Conservation (phyloP, 1,140 invertebrate species). For the Drosophila kurseongensis region DNA sequence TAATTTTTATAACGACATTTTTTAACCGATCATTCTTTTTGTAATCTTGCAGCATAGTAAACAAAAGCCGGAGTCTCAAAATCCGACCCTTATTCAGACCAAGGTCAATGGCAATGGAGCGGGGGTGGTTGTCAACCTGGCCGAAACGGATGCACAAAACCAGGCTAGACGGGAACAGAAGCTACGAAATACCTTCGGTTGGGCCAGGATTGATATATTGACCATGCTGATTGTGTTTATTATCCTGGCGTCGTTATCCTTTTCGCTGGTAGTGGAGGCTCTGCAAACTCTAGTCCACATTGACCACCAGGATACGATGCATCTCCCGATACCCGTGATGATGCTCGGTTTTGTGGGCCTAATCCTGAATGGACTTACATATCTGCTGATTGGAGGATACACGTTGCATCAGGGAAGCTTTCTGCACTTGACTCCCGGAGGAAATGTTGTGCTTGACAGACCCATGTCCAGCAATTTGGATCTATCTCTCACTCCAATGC, state of each 20-base stretch:
- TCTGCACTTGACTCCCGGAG: constrained; percentile 88
- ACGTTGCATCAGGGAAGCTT: constrained; percentile 91
- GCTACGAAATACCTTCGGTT: constrained; percentile 95
- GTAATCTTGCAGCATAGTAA: constrained; percentile 59
- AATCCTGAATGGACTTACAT: constrained; percentile 89
- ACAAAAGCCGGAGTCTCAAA: constrained; percentile 22
- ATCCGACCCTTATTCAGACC: not conserved
- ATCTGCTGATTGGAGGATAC: constrained; percentile 91
- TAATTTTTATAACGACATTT: too few species aligned
- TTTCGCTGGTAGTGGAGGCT: constrained; percentile 92
- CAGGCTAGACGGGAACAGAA: constrained; percentile 84
- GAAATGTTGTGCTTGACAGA: constrained; percentile 88
- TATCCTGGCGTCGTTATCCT: constrained; percentile 92
- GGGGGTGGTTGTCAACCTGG: constrained; percentile 46
- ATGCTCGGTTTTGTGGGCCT: constrained; percentile 88
- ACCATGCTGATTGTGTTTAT: constrained; percentile 93
- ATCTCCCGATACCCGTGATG: constrained; percentile 85
- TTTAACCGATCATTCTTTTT: not conserved
- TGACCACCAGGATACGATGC: constrained; percentile 90
- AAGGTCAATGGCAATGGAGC: constrained; percentile 1
- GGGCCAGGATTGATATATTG: constrained; percentile 94
- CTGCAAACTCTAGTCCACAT: constrained; percentile 92
- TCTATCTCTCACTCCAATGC: constrained; percentile 82
- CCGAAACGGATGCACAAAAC: constrained; percentile 60
- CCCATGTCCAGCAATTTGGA: constrained; percentile 85